Evolutionary conservation across 1,140 invertebrate genomes (phyloP).

Genomic region (Sitophilus oryzae): DNA sequence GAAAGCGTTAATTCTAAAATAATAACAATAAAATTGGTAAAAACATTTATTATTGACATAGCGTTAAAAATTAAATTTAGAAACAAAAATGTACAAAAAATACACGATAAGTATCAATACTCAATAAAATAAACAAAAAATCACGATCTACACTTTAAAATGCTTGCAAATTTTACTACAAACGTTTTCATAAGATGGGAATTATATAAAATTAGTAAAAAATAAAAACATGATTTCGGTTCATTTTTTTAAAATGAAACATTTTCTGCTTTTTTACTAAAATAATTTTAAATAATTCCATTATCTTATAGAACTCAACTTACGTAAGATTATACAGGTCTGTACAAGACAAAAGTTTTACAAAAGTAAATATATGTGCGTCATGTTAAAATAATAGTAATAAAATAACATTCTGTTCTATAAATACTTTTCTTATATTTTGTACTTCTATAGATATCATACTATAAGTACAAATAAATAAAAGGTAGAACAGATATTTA

Average conservation of each 20-base stretch:
- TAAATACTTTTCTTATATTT: too few relatives aligned
- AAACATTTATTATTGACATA: slow-evolving; percentile 27
- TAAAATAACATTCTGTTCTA: too few relatives aligned
- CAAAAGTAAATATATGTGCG: slow-evolving; percentile 1
- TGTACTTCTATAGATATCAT: not conserved
- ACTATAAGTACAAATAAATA: not conserved
- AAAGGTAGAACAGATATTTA: not conserved
- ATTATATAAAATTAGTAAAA: not conserved
- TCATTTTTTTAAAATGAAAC: not conserved
- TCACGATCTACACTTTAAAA: slow-evolving; percentile 17
- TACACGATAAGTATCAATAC: slow-evolving; percentile 21
- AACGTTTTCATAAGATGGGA: slow-evolving; percentile 1
- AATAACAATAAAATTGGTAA: slow-evolving; percentile 7
- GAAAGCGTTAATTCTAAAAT: too few relatives aligned
- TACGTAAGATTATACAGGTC: slow-evolving; percentile 16
- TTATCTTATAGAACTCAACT: not conserved
- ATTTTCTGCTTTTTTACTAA: too few relatives aligned
- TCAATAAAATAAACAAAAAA: slow-evolving; percentile 20
- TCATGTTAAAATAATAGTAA: slow-evolving; percentile 1
- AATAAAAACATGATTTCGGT: not conserved
- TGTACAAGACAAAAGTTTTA: slow-evolving; percentile 16
- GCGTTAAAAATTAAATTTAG: slow-evolving; percentile 20
- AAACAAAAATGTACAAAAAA: slow-evolving; percentile 25
- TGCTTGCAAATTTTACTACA: slow-evolving; percentile 14
- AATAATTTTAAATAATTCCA: slow-evolving; percentile 5